Evolutionary conservation across 2,113 vertebrate genomes (phyloP), one percentile per base, ranked within the genome.

Genomic region (Pandion haliaetus): DNA sequence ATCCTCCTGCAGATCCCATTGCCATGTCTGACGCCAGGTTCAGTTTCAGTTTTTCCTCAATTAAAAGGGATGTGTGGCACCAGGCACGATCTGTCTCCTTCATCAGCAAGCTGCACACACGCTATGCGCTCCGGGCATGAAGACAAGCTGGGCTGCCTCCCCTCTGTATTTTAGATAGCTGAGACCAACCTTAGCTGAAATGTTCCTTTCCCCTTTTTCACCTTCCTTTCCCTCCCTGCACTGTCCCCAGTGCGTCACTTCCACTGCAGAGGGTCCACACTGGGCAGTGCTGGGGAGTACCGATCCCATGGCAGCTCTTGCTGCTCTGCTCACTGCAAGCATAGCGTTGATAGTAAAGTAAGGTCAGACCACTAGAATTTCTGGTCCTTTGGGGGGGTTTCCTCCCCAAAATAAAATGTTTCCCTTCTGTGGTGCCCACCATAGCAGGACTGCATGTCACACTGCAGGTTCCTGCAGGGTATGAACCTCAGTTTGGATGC

Each of bases 21-120:
- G 83, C 58, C 0, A 0, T 17, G 78, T 63, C 90, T 95, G 87
- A 71, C 3, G 9, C 47, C 67, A 77, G 50, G 19, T 62, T 89
- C 81, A 55, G 55, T 24, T 90, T 55, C 87, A 87, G 47, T 7
- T 87, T 90, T 91, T 54, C 52, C 50, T 90, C 87, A 93, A 85
- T 95, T 96, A 93, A 76, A 85, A 76, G 59, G 32, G 59, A 71
- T 50, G 17, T 50, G 47, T 92, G 86, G 80, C 73, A 91, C 70
- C 4, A 0, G 42, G 47, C 49, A 82, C 69, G 50, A 71, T 89
- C 29, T 8, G 2, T 23, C 55, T 84, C 45, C 36, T 54, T 49
- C 3, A 2, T 59, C 86, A 91, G 32, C 63, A 59, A 57, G 94
- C 62, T 92, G 76, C 79, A 61, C 1, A 14, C 88, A 83, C 1